Percentiles rank a stretch among this genome's conserved stretches.
These are phyloP conservation scores for Clistopyga incitator DNA, from an alignment of 2,888 invertebrate genomes.

Conservation along the genomic window DNA sequence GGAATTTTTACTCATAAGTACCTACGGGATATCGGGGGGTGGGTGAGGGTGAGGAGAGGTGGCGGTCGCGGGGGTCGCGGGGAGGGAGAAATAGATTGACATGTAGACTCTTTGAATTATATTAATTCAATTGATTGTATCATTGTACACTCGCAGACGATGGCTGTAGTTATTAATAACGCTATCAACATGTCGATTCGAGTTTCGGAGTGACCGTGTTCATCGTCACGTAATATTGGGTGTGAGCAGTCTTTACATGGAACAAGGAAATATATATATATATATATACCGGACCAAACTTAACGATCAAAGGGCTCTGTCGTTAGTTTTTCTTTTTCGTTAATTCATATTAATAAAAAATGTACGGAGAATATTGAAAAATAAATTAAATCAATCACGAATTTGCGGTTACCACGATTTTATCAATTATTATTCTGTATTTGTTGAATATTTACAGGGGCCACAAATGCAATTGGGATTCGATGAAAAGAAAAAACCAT, in stretches of 20 bases:
- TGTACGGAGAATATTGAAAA: constrained; percentile 43
- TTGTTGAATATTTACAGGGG: constrained; percentile 55
- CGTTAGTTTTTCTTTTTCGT: constrained; percentile 14
- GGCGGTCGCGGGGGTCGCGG: background rate
- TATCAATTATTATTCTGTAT: constrained; percentile 35
- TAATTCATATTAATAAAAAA: constrained; percentile 38
- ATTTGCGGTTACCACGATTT: constrained; percentile 48
- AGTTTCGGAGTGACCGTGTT: constrained; percentile 32
- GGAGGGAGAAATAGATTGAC: constrained; percentile 71
- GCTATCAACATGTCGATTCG: constrained; percentile 52
- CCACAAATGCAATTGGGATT: constrained; percentile 42
- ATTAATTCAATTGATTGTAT: constrained; percentile 76
- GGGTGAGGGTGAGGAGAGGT: background rate
- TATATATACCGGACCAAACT: constrained; percentile 50
- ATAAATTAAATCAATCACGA: constrained; percentile 32
- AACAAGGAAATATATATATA: constrained; percentile 58
- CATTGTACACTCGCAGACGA: constrained; percentile 72
- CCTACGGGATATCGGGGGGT: constrained; percentile 6
- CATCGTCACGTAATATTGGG: constrained; percentile 33
- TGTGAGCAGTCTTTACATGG: constrained; percentile 70
- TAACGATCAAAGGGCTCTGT: constrained; percentile 45
- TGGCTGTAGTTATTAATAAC: constrained; percentile 55
- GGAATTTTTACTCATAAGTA: constrained; percentile 43
- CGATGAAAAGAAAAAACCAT: constrained; percentile 47
- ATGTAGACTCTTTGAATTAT: constrained; percentile 71